A percentile compares a stretch with the other conserved stretches of the same genome.
Evolutionary conservation across 2,797 vertebrate species (phyloP).

Genomic region (Anableps anableps): DNA sequence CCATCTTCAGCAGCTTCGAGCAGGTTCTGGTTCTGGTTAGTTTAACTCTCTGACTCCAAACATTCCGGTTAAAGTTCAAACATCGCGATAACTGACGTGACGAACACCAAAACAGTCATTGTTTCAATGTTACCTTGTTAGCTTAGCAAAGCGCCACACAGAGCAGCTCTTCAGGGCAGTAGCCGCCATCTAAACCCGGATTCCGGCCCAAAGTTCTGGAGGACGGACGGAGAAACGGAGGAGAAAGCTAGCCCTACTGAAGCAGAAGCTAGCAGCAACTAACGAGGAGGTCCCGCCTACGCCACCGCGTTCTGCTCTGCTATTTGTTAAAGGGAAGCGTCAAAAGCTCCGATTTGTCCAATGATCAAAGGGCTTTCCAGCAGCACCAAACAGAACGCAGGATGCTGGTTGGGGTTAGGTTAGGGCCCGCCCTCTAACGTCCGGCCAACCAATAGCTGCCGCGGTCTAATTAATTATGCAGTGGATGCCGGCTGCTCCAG

Average conservation of each 20-base stretch:
- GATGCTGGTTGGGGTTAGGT: no score
- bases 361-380: neutral
- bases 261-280: neutral
- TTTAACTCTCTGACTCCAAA: neutral
- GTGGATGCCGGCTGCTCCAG: neutral
- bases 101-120: neutral
- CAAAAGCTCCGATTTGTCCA: neutral
- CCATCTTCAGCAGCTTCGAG: neutral
- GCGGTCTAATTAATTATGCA: neutral
- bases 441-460: slow-evolving; percentile 11
- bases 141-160: slow-evolving; percentile 37
- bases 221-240: neutral
- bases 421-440: neutral
- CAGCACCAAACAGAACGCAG: slow-evolving; percentile 3
- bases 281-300: slow-evolving; percentile 25
- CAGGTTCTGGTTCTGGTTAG: neutral
- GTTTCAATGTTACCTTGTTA: slow-evolving; percentile 50
- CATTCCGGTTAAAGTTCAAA: neutral
- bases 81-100: neutral
- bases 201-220: slow-evolving; percentile 15
- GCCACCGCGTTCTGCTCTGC: neutral
- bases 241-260: slow-evolving; percentile 10
- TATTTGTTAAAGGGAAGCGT: slow-evolving; percentile 17
- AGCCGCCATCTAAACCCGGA: slow-evolving; percentile 57
- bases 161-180: slow-evolving; percentile 38